Percentiles rank a stretch among this genome's conserved stretches.
These are phyloP conservation scores for Gila orcuttii DNA, from an alignment of 2,113 vertebrate species.

Conservation along the genomic window DNA sequence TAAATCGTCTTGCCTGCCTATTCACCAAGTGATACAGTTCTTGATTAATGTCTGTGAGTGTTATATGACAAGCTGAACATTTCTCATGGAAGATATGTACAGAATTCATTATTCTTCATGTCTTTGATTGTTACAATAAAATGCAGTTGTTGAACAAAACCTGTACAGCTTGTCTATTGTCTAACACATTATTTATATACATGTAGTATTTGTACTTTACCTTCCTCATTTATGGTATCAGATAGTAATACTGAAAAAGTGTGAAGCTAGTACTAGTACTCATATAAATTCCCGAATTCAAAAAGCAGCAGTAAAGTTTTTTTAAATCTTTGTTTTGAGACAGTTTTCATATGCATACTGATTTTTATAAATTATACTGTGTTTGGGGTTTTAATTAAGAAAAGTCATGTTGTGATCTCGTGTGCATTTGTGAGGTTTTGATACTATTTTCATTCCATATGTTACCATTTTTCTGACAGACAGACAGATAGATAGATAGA, in stretches of 20 bases:
- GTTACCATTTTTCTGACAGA: too few species aligned
- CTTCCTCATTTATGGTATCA: neutral
- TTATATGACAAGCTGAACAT: conserved; percentile 48
- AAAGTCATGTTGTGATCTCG: too few species aligned
- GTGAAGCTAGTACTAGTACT: too few species aligned
- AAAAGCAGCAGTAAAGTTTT: too few species aligned
- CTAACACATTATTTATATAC: neutral
- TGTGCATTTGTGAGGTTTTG: too few species aligned
- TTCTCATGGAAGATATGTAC: conserved; percentile 47
- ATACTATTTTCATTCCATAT: too few species aligned
- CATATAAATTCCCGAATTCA: too few species aligned
- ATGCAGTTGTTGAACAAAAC: conserved; percentile 18
- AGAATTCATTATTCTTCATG: conserved; percentile 39
- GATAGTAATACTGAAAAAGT: neutral
- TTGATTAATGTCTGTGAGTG: conserved; percentile 49
- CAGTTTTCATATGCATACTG: too few species aligned
- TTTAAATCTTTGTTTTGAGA: too few species aligned
- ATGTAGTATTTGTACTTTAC: neutral
- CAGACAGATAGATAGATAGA: too few species aligned
- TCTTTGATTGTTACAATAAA: conserved; percentile 40
- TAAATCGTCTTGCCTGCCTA: conserved; percentile 67
- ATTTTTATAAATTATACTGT: too few species aligned
- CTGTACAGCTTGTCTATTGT: neutral
- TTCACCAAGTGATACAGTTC: conserved; percentile 69
- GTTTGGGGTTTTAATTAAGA: too few species aligned